These are phyloP conservation scores for Oreotrochilus melanogaster DNA, from an alignment of 2,113 vertebrate species.

Conservation along the genomic window DNA sequence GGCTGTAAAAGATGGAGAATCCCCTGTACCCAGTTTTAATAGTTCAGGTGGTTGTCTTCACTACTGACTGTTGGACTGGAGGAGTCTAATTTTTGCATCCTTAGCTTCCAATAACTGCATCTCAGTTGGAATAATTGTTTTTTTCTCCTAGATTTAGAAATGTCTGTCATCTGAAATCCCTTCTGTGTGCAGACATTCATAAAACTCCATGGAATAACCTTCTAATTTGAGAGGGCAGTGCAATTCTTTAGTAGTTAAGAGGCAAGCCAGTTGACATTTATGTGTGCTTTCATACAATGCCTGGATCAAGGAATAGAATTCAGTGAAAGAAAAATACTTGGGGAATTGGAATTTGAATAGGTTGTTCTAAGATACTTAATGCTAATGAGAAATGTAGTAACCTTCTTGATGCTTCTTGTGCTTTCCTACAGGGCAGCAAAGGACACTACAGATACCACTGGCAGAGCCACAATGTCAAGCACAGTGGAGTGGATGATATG, in stretches of 20 bases:
- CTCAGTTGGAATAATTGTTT: background rate
- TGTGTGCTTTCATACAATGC: background rate
- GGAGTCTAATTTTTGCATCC: background rate
- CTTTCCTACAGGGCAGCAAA: constrained; percentile 89
- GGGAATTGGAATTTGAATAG: background rate
- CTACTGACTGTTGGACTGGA: background rate
- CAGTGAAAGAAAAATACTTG: background rate
- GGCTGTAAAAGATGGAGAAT: background rate
- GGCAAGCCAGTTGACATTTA: background rate
- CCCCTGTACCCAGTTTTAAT: background rate
- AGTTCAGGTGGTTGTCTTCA: background rate
- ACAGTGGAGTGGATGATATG: constrained; percentile 98
- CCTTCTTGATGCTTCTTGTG: background rate
- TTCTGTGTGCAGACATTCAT: background rate
- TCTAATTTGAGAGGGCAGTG: background rate
- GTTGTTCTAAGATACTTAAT: background rate
- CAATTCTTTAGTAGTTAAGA: background rate
- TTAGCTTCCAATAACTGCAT: background rate
- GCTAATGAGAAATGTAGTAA: background rate
- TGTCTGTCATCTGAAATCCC: background rate
- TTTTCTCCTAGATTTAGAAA: background rate
- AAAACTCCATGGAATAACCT: background rate
- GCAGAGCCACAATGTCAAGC: constrained; percentile 99
- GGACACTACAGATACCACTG: constrained; percentile 96
- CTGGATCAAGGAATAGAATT: background rate